phyloP scores from a whole-genome alignment of 2,113 vertebrate species.

The Callospermophilus lateralis region DNA sequence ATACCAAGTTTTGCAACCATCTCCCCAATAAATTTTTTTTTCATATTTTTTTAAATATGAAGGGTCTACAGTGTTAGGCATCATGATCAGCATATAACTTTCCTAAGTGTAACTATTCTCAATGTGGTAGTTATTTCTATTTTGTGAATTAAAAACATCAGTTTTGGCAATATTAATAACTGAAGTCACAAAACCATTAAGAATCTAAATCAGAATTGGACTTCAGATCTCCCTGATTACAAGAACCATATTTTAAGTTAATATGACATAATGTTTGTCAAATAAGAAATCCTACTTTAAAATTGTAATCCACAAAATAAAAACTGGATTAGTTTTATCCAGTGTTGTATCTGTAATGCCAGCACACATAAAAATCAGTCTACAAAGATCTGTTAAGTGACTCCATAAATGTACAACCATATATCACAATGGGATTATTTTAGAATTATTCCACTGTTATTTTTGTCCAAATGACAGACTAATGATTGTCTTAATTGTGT shows the following conservation, averaged over 20 bases:
- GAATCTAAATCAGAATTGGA: neutral
- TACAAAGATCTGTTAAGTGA: constrained; percentile 42
- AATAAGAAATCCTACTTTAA: neutral
- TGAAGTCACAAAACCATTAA: neutral
- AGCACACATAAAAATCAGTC: neutral
- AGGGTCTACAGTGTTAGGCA: neutral
- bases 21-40: neutral
- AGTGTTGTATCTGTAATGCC: neutral
- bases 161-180: neutral
- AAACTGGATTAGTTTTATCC: constrained; percentile 52
- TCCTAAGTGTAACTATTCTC: neutral
- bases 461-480: constrained; percentile 11
- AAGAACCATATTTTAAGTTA: constrained; percentile 22
- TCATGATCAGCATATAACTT: neutral
- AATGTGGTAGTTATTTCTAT: constrained; percentile 29
- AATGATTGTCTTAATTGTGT: neutral
- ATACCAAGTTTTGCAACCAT: neutral
- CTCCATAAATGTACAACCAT: neutral
- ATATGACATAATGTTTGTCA: neutral
- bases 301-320: constrained; percentile 6
- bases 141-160: constrained; percentile 52
- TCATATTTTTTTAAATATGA: neutral
- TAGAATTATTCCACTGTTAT: constrained; percentile 21
- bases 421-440: neutral
- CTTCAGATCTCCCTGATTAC: neutral